Evolutionary conservation across 2,888 invertebrate genomes (phyloP).

Genomic region (Teleiodes luculella): DNA sequence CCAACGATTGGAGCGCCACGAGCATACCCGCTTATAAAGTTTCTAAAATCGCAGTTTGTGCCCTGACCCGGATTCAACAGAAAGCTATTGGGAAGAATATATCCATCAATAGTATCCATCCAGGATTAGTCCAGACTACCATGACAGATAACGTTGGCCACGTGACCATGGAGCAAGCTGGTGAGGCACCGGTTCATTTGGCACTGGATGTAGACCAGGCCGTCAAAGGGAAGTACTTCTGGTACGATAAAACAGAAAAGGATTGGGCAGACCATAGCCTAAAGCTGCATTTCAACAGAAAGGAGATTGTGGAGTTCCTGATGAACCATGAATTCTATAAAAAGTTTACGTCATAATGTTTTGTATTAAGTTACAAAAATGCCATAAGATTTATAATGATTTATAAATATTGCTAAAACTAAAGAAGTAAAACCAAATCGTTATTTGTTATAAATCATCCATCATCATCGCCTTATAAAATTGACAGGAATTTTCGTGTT

Average conservation of each 20-base stretch:
- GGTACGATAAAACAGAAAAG: slow-evolving; percentile 31
- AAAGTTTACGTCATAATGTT: too few relatives aligned
- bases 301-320: not conserved
- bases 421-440: too few relatives aligned
- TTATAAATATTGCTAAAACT: too few relatives aligned
- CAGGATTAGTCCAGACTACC: slow-evolving; percentile 34
- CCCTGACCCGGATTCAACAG: slow-evolving; percentile 32
- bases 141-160: slow-evolving; percentile 27
- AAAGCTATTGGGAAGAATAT: slow-evolving; percentile 28
- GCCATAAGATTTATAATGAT: too few relatives aligned
- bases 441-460: too few relatives aligned
- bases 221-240: slow-evolving; percentile 33
- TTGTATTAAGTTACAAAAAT: too few relatives aligned
- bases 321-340: too few relatives aligned
- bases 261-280: slow-evolving; percentile 28
- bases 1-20: slow-evolving; percentile 28
- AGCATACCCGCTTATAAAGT: slow-evolving; percentile 27
- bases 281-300: not conserved
- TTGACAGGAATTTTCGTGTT: too few relatives aligned
- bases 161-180: slow-evolving; percentile 24
- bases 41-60: slow-evolving; percentile 32
- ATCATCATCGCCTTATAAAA: too few relatives aligned
- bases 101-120: slow-evolving; percentile 34
- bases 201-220: slow-evolving; percentile 32
- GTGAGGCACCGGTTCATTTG: slow-evolving; percentile 27